A percentile compares a stretch with the other conserved stretches of the same genome.
phyloP scores from a whole-genome alignment of 1,140 invertebrate species.

The Drosophila sucinea region DNA sequence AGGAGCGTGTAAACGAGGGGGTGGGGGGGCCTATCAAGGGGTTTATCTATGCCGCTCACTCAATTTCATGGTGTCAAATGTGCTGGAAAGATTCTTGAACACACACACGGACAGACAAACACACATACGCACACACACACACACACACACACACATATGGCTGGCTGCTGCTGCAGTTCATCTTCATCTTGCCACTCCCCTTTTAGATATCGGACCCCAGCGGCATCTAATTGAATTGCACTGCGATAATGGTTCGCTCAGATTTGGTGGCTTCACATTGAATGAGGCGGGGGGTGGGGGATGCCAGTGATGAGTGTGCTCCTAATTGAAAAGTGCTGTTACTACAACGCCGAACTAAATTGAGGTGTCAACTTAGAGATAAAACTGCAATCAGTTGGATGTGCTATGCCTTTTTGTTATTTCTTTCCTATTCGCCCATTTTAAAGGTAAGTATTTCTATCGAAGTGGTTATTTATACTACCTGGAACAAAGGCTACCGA shows the following conservation, averaged over 20 bases:
- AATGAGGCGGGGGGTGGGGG: neutral
- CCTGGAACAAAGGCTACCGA: too few relatives aligned
- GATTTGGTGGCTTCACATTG: slow-evolving; percentile 10
- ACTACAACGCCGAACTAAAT: slow-evolving; percentile 15
- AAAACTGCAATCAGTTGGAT: slow-evolving; percentile 44
- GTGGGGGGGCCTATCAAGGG: slow-evolving; percentile 28
- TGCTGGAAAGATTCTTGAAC: slow-evolving; percentile 30
- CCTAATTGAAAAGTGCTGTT: slow-evolving; percentile 66
- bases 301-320: neutral
- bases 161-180: slow-evolving; percentile 27
- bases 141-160: neutral
- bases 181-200: slow-evolving; percentile 22
- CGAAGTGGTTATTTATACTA: neutral
- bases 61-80: slow-evolving; percentile 76
- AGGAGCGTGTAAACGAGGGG: neutral
- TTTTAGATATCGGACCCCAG: slow-evolving; percentile 24
- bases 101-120: slow-evolving; percentile 7
- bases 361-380: slow-evolving; percentile 27
- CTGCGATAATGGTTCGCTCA: slow-evolving; percentile 53
- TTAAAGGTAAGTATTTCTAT: too few relatives aligned
- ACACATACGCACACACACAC: slow-evolving; percentile 2
- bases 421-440: neutral
- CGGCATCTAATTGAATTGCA: slow-evolving; percentile 73
- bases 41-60: slow-evolving; percentile 55
- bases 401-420: neutral